Evolutionary conservation across 30 jellyfish, hydroid and myxozoan genomes (phyloP).

Genomic region (Nemopilema nomurai): DNA sequence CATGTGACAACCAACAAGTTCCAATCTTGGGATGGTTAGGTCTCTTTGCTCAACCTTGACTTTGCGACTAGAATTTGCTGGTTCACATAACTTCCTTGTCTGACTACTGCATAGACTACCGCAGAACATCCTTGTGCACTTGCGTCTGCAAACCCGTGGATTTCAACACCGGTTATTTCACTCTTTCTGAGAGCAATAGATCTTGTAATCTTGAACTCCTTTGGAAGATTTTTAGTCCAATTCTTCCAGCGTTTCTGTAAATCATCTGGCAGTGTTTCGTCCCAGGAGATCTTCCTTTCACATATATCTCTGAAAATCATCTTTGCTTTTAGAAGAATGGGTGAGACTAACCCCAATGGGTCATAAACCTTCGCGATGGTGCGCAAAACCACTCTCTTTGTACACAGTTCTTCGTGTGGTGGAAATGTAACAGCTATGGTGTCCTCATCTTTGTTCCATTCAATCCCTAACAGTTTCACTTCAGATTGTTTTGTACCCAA

Average conservation of each 20-base stretch:
- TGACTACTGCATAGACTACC: conserved; percentile 53
- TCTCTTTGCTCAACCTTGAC: conserved; percentile 60
- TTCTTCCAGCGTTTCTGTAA: conserved; percentile 44
- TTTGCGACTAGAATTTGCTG: conserved; percentile 63
- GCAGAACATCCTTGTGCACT: conserved; percentile 71
- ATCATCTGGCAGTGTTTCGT: conserved; percentile 43
- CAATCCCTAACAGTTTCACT: conserved; percentile 59
- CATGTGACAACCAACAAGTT: conserved; percentile 71
- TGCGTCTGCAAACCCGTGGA: conserved; percentile 82
- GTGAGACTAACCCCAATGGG: conserved; percentile 67
- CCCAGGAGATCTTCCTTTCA: conserved; percentile 74
- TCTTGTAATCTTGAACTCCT: conserved; percentile 56
- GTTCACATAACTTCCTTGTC: conserved; percentile 33
- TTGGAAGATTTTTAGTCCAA: conserved; percentile 51
- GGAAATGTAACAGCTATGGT: conserved; percentile 54
- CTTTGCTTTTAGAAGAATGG: conserved; percentile 50
- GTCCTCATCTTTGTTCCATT: conserved; percentile 72
- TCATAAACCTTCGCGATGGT: conserved; percentile 54
- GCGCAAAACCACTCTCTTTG: conserved; percentile 48
- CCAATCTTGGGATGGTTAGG: conserved; percentile 74
- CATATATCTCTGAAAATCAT: conserved; percentile 52
- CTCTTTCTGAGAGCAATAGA: conserved; percentile 33
- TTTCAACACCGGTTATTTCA: conserved; percentile 26
- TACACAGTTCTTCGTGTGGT: background rate
- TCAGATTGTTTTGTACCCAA: conserved; percentile 47